Base-by-base conservation (phyloP, 2,797 vertebrate genomes). In the Anniella stebbinsi region DNA sequence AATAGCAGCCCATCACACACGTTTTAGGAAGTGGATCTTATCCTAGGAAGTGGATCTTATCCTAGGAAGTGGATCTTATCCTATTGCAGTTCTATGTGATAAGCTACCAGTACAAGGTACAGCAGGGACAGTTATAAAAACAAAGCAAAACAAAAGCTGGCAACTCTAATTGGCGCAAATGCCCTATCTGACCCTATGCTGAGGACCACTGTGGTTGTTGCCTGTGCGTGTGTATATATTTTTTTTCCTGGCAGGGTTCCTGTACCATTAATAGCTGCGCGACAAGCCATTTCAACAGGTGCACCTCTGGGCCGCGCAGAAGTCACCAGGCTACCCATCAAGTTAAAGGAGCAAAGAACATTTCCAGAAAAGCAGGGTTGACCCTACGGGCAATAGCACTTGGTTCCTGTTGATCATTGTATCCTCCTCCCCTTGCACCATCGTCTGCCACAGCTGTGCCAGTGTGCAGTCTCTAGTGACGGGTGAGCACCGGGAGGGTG, bases 251-350 rank as follows among this genome's bases (percentile, higher is more conserved):
- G 70, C 84, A 54, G 51, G 80, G 36, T 10, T 80, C 83, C 66
- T 57, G 23, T 83, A 30, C 66, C 66, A 72, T 80, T 88, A 72
- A 80, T 81, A 88, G 87, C n/a, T 80, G 41, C 30, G 33, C 57
- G 67, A 72, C 38, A 30, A 11, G 30, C 51, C n/a, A 86, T 80
- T 80, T 72, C 75, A 72, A 86, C 76, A 86, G 33, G 69, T 86
- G 66, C 17, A 57, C 41, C 45, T 54, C 87, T 54, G 77, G 36
- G 63, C 25, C 38, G 21, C 51, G 38, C 51, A 80, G 70, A 72
- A 6, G 21, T 48, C 21, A 38, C 60, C 57, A n/a, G 45, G 15
- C 18, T 69, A 73, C 54, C 38, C 45, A 84, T 70, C 63, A 51
- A 28, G 30, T 72, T 89, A 28, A 33, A 73, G 57, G 73, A 25